Conservation (phyloP, 2,888 invertebrate species). For the Halictus quadricinctus region DNA sequence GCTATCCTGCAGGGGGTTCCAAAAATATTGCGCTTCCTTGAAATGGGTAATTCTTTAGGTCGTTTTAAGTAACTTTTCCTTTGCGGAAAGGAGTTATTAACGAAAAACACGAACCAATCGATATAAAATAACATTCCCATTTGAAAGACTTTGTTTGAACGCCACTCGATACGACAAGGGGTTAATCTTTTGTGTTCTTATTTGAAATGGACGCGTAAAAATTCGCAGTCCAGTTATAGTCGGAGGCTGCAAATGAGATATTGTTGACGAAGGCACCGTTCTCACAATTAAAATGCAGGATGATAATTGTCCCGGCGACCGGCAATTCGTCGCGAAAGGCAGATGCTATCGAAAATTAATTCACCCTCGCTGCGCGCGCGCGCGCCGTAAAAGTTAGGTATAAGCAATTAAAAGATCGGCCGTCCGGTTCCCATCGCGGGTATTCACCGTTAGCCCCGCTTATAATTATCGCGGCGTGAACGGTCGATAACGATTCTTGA, state of each 20-base stretch:
- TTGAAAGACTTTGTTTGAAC: no score
- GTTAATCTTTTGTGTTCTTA: not conserved
- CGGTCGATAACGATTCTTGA: constrained; percentile 44
- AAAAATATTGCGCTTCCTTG: no score
- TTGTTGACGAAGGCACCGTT: not conserved
- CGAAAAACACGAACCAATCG: no score
- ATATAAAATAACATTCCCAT: no score
- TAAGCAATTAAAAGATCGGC: constrained; percentile 44
- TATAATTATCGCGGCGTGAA: constrained; percentile 52
- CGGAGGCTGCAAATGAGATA: not conserved
- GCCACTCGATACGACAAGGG: no score
- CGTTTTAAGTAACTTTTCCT: no score
- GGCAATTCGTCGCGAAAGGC: not conserved
- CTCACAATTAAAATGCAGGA: not conserved
- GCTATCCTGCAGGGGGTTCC: not conserved
- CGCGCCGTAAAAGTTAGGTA: constrained; percentile 29
- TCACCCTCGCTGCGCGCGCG: constrained; percentile 24
- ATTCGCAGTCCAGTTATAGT: not conserved
- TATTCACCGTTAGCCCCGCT: constrained; percentile 44
- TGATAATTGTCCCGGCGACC: not conserved
- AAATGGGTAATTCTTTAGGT: no score
- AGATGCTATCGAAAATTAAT: constrained; percentile 36
- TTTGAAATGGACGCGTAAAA: not conserved
- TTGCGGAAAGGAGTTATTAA: no score
- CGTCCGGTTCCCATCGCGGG: constrained; percentile 26